Conservation (phyloP, 2,888 invertebrate species). For the Epinotia bilunana region DNA sequence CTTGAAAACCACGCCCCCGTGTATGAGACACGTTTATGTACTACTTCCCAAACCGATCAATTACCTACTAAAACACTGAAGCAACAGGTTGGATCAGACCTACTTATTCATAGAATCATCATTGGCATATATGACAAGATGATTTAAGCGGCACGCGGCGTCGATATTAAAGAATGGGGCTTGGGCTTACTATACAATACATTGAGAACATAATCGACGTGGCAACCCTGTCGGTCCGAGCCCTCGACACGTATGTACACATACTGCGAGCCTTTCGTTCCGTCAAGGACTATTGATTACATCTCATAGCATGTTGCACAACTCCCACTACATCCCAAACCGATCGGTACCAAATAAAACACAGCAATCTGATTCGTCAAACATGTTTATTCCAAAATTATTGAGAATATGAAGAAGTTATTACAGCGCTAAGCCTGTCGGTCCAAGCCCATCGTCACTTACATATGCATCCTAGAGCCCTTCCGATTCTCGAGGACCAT, state of each 20-base stretch:
- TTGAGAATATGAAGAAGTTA: not conserved
- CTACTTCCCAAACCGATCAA: no score
- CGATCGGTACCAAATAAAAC: slow-evolving; percentile 46
- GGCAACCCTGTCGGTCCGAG: slow-evolving; percentile 51
- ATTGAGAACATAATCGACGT: no score
- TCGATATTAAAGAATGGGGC: no score
- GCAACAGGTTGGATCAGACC: no score
- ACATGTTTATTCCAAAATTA: not conserved
- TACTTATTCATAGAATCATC: no score
- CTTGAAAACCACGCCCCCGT: no score
- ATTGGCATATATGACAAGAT: no score
- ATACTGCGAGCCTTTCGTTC: slow-evolving; percentile 52
- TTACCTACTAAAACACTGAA: no score
- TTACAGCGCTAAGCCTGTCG: slow-evolving; percentile 44
- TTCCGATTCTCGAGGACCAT: slow-evolving; percentile 72
- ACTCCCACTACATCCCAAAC: slow-evolving; percentile 54
- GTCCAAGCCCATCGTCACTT: slow-evolving; percentile 62
- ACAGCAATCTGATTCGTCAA: not conserved
- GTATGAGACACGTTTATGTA: no score
- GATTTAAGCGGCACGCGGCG: no score
- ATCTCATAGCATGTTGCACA: slow-evolving; percentile 78
- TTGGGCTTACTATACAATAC: no score
- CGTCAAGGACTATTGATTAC: slow-evolving; percentile 78
- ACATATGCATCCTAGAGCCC: slow-evolving; percentile 66
- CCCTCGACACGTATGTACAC: slow-evolving; percentile 58